Percentiles rank a stretch among this genome's conserved stretches.
phyloP scores from a whole-genome alignment of 2,113 vertebrate genomes.

The Toxostoma redivivum region DNA sequence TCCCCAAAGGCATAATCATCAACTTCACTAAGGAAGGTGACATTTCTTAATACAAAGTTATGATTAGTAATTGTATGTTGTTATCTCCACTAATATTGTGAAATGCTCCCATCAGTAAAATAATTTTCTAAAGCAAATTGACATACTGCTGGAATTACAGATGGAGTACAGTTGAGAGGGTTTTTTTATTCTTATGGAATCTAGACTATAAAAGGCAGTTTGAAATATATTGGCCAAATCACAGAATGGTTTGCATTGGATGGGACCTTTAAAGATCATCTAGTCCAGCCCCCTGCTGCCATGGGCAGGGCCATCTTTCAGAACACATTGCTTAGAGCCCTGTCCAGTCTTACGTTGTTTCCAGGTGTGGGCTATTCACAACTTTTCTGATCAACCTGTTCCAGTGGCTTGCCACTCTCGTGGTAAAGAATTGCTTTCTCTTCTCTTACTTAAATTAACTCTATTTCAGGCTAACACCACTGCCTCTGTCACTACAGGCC shows the following conservation, averaged over 20 bases:
- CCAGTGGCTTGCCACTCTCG: neutral
- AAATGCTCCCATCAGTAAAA: neutral
- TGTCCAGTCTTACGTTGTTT: accelerated
- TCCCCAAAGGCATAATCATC: neutral
- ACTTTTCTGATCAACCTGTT: neutral
- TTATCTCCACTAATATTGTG: neutral
- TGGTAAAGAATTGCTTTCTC: neutral
- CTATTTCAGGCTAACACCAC: neutral
- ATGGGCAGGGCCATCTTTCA: neutral
- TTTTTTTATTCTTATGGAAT: neutral
- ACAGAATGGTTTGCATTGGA: neutral
- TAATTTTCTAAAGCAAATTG: neutral
- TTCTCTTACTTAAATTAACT: neutral
- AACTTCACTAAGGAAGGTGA: neutral
- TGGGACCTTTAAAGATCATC: neutral
- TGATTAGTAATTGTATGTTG: neutral
- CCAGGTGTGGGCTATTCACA: neutral
- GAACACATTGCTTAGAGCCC: neutral
- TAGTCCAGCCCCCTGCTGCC: neutral
- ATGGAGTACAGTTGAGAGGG: neutral
- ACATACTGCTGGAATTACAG: neutral
- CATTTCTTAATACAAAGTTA: neutral
- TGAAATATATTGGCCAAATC: neutral
- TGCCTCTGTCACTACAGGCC: neutral
- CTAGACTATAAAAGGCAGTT: neutral